Evolutionary conservation across 2,797 vertebrate species (phyloP), one percentile per base, ranked within the genome.

Genomic region (Phoxinus dragarum): DNA sequence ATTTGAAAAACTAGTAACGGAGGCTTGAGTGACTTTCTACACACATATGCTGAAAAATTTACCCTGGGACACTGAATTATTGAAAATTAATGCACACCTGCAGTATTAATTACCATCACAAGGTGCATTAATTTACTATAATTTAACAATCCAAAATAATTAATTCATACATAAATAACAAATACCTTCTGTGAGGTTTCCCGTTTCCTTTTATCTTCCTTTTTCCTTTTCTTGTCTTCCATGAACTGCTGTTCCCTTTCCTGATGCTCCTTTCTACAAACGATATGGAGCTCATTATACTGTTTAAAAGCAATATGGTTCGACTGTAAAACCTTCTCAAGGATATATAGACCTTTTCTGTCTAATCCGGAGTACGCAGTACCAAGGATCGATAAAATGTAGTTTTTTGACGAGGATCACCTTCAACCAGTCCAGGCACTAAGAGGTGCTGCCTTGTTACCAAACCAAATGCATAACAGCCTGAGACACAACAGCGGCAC

Each of bases 211-310:
- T 99, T 99, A 92, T 99, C 98, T 94, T 99, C 98, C 94, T 99
- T 99, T 96, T 99, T 99, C 97, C 98, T 99, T 99, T 99, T 99
- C 98, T 99, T 99, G 98, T 99, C 98, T 99, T 99, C 98, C 98
- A 99, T 99, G 97, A 99, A 99, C 98, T 98, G 97, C 97, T 97
- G 96, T 96, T 97, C 98, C 98, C 97, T 96, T 98, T 98, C 97
- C 96, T 96, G 96, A 96, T 96, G 93, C 94, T 96, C 96, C 94
- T 97, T 96, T 98, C 96, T 97, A 75, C 71, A 40, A 67, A 47
- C n/a, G 21, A 69, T 27, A n/a, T 44, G 16, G 59, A 75, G 66
- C 40, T 40, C 5, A 54, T 75, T 19, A 54, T n/a, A n/a, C 52
- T 3, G 12, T 59, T n/a, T 11, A 40, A 72, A 40, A 16, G 49